A percentile compares a stretch with the other conserved stretches of the same genome.
phyloP scores from a whole-genome alignment of 2,888 invertebrate genomes.

The Cabera pusaria region DNA sequence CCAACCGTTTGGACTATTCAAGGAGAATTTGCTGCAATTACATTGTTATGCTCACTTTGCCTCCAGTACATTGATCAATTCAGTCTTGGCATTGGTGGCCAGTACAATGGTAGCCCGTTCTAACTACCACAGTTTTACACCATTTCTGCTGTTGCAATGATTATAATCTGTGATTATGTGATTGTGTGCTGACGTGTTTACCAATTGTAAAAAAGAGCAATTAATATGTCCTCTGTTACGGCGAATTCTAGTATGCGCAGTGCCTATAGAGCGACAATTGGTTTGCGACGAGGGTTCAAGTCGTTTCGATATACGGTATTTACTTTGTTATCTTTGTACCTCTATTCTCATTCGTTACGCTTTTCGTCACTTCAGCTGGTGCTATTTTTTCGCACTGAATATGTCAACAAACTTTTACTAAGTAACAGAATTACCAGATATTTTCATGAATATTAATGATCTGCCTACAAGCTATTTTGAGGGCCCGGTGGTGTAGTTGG shows the following conservation, averaged over 20 bases:
- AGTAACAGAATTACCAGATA: too few relatives aligned
- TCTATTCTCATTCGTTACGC: slow-evolving; percentile 31
- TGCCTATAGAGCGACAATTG: slow-evolving; percentile 75
- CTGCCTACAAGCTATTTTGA: too few relatives aligned
- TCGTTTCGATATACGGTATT: slow-evolving; percentile 78
- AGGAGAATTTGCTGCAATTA: slow-evolving; percentile 80
- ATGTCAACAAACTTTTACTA: slow-evolving; percentile 7
- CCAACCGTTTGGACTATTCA: slow-evolving; percentile 66
- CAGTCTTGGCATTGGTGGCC: slow-evolving; percentile 71
- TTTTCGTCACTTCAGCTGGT: slow-evolving; percentile 24
- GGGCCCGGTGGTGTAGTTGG: too few relatives aligned
- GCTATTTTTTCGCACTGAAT: slow-evolving; percentile 28
- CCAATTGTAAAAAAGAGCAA: slow-evolving; percentile 35
- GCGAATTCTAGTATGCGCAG: slow-evolving; percentile 77
- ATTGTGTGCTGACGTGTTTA: slow-evolving; percentile 20
- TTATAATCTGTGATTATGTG: slow-evolving; percentile 48
- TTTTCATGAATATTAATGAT: too few relatives aligned
- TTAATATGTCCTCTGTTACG: slow-evolving; percentile 77
- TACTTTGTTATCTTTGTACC: too few relatives aligned
- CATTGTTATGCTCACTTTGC: slow-evolving; percentile 79
- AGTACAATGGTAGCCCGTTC: slow-evolving; percentile 63
- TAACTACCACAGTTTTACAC: slow-evolving; percentile 38
- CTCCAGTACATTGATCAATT: slow-evolving; percentile 70
- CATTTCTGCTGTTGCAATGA: slow-evolving; percentile 34
- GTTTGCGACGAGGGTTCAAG: slow-evolving; percentile 74